Evolutionary conservation across 2,888 invertebrate genomes (phyloP), one percentile per base, ranked within the genome.

Genomic region (Agrotis ipsilon): DNA sequence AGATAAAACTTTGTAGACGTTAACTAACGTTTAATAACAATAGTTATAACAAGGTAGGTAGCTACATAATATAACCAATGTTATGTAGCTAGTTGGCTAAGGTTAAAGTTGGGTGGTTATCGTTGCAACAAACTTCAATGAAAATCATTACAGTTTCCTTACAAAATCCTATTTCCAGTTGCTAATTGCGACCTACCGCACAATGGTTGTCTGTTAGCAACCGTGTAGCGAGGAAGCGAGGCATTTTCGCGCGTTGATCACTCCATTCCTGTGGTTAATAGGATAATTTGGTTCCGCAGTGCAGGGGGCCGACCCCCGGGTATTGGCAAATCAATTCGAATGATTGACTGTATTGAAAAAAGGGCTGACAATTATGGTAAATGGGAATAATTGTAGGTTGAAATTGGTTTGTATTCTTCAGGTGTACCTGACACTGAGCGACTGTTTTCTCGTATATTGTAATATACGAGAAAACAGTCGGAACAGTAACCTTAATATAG

Each of bases 161-260:
- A 46, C 46, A 32, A 52, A 52, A 49, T 16, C 24, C 45, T 49
- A 58, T 64, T 76, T 52, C 27, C 54, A 55, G 65, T 63, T 66
- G 61, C 59, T 80, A 63, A 79, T 80, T 81, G 49, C 71, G 27
- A 62, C 49, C 27, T 21, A 57, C 48, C 58, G 54, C 74, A 75
- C 55, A 84, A 81, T 82, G 66, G 57, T 64, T 76, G 71, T 75
- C 78, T 82, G 82, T 57, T 78, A 80, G 83, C 82, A 86, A 85
- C 87, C 93, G 94, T 94, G 94, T 91, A 90, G 87, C 72, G 83
- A 94, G 95, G 94, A 94, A 94, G 94, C 89, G 85, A 74, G 73
- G 82, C 80, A 86, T 92, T 91, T 94, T 94, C 94, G 95, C 95
- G 94, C 93, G 94, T 87, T 92, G 92, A 94, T 94, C 89, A 90